A percentile compares a stretch with the other conserved stretches of the same genome.
Evolutionary conservation across 2,797 vertebrate species (phyloP).

Genomic region (Uromys caudimaculatus): DNA sequence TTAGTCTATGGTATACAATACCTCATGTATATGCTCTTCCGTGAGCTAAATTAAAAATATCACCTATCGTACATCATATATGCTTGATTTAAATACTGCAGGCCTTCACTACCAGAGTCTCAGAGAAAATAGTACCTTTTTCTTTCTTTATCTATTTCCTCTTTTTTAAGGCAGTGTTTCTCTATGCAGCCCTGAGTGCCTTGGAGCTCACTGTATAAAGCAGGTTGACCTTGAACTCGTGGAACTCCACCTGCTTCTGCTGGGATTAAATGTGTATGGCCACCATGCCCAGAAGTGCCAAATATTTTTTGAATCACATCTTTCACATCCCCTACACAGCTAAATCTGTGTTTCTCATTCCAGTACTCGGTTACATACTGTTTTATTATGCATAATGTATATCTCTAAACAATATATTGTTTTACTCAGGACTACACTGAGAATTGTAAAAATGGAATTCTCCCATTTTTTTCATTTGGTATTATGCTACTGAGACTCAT

Average conservation of each 20-base stretch:
- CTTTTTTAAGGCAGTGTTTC: background rate
- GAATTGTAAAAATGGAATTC: background rate
- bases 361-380: background rate
- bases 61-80: background rate
- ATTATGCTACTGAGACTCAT: background rate
- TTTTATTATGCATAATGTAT: background rate
- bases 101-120: no score
- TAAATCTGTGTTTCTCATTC: background rate
- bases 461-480: background rate
- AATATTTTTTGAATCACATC: background rate
- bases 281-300: background rate
- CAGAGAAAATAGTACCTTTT: background rate
- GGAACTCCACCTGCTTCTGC: background rate
- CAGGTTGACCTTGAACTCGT: background rate
- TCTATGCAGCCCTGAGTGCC: background rate
- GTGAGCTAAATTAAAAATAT: background rate
- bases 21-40: background rate
- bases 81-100: background rate
- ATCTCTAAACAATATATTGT: background rate
- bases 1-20: background rate
- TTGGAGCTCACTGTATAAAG: background rate
- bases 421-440: background rate
- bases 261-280: background rate
- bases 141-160: background rate
- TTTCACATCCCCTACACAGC: background rate